phyloP scores from a whole-genome alignment of 2,888 invertebrate species.

The Limulus polyphemus region DNA sequence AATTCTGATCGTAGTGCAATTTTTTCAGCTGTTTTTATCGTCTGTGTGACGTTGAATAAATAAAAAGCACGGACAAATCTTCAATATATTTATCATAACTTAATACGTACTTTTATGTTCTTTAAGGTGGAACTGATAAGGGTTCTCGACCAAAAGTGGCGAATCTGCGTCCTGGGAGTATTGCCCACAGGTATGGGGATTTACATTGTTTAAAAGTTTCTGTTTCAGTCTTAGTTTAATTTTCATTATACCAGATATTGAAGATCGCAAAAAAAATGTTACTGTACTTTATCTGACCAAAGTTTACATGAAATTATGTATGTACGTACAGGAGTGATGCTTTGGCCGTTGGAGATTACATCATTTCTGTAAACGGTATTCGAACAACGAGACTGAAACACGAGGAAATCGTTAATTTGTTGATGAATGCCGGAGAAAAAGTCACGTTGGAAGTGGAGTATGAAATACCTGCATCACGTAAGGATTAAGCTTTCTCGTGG shows the following conservation, averaged over 20 bases:
- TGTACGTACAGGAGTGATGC: constrained; percentile 49
- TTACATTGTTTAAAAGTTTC: neutral
- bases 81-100: neutral
- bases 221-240: neutral
- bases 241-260: neutral
- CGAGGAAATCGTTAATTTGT: constrained; percentile 58
- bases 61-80: too few relatives aligned
- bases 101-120: neutral
- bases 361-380: constrained; percentile 69
- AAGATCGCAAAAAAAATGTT: neutral
- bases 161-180: constrained; percentile 54
- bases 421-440: constrained; percentile 59
- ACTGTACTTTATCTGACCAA: neutral
- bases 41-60: neutral
- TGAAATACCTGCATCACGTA: constrained; percentile 65
- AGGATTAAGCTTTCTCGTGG: constrained; percentile 34
- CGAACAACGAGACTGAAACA: constrained; percentile 60
- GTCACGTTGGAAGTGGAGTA: constrained; percentile 73
- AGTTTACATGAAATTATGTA: neutral
- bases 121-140: constrained; percentile 54
- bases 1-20: too few relatives aligned
- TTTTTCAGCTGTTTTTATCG: neutral
- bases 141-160: constrained; percentile 53
- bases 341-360: constrained; percentile 61
- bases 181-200: constrained; percentile 45